Evolutionary conservation across 2,797 vertebrate species (phyloP), one percentile per base, ranked within the genome.

Genomic region (Odontamblyopus lacepedii): DNA sequence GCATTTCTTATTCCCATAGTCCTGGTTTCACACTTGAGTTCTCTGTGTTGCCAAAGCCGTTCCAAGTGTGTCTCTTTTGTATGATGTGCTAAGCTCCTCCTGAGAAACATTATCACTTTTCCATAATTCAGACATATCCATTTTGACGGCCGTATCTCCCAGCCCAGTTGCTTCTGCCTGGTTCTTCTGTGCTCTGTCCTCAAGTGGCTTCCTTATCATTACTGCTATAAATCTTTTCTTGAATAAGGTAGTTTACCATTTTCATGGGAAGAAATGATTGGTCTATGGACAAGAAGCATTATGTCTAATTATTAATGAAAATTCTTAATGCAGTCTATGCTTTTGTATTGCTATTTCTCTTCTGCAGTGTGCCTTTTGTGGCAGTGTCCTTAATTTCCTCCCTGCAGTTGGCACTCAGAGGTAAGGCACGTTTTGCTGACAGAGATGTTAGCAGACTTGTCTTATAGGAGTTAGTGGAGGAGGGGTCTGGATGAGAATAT

Each of bases 301-400:
- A 91, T 91, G 87, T 86, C 78, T 84, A 79, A 90, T 81, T 86
- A 90, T 81, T 86, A 82, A 73, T 85, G 80, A 48, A 78, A 80
- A 41, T 69, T 60, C 68, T 63, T 84, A 74, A 81, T 79, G 65
- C 69, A 67, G 67, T 63, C 63, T 80, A 78, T 75, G 84, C 50
- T 53, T 70, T 64, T 68, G 70, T 74, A 69, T 79, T 67, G 75
- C 50, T 69, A 69, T 73, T 66, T 72, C 35, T 3, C 5, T 63
- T 60, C 69, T 66, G 65, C 75, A 53, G 29, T 55, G 65, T 19
- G 9, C 78, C 69, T 67, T 81, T 67, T 71, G 27, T 63, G 38
- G 75, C 67, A 61, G 60, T 76, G 75, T 56, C 83, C 81, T 83
- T 82, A 72, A 75, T 85, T 85, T 85, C 73, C 67, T 79, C 57